Evolutionary conservation across 2,797 vertebrate genomes (phyloP), one percentile per base, ranked within the genome.

Genomic region (Jordanella pulchra): DNA sequence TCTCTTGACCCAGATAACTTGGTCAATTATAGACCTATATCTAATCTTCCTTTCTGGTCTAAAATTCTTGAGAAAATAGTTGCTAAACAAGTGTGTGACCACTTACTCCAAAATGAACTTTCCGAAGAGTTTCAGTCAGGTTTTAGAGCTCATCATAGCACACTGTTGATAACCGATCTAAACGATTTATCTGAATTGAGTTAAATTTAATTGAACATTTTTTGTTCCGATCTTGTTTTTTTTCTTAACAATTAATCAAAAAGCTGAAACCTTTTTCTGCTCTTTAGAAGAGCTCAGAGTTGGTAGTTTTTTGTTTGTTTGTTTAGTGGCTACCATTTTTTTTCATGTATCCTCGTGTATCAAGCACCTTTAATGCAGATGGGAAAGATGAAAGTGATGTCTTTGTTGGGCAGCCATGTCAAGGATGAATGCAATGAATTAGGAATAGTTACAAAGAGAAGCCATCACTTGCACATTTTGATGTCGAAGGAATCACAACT

Each of bases 361-460:
- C 68, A 75, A 13, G 66, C 69, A n/a, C 39, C 71, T 88, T 82
- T 87, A 82, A 88, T 81, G 78, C 47, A 32, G 77, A 25, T 2
- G 6, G 71, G 65, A 79, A 83, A 78, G 67, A 73, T 79, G 80
- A 84, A 66, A 79, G 79, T 81, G 78, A 86, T 63, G 77, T 80
- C 77, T 84, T 81, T 72, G n/a, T 72, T n/a, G 55, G 75, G 82
- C 82, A 72, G 83, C 85, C 67, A 60, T 32, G 76, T 77, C 53
- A 68, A 66, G 77, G 76, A 85, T 60, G 76, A 87, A 72, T 77
- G 65, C 76, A 45, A 84, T 77, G 80, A 86, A 84, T 87, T 84
- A 87, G 74, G 66, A 70, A 71, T 65, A 69, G 75, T 74, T 75
- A 81, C 87, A 88, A 88, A 87, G 85, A 76, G 80, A 79, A 83